Conservation (phyloP, 2,797 vertebrate genomes). For the Pristis pectinata region DNA sequence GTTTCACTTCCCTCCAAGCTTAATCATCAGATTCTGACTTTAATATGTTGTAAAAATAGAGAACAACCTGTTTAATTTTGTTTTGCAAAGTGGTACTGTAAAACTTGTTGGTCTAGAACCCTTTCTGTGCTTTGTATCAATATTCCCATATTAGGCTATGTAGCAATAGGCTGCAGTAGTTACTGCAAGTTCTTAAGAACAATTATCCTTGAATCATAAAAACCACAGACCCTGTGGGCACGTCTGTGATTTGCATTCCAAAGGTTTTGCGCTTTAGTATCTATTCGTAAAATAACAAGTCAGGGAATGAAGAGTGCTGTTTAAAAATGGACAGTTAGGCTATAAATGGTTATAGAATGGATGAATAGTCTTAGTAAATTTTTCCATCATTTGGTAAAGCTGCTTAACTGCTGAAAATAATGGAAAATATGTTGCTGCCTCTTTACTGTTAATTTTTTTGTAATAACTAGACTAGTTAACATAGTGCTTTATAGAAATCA, state of each 20-base stretch:
- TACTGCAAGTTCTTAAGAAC: slow-evolving; percentile 49
- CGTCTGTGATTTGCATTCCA: slow-evolving; percentile 64
- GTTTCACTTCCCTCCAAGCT: neutral
- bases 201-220: slow-evolving; percentile 47
- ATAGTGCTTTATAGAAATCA: neutral
- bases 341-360: slow-evolving; percentile 16
- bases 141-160: slow-evolving; percentile 74
- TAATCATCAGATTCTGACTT: neutral
- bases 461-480: neutral
- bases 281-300: slow-evolving; percentile 44
- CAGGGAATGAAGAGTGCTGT: neutral
- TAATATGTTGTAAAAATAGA: neutral
- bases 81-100: neutral
- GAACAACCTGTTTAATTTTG: neutral
- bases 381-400: neutral
- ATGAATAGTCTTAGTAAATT: slow-evolving; percentile 11
- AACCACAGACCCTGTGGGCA: slow-evolving; percentile 60
- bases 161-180: slow-evolving; percentile 49
- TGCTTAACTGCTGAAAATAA: neutral
- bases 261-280: slow-evolving; percentile 47
- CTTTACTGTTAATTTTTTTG: neutral
- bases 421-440: neutral
- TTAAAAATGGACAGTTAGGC: slow-evolving; percentile 14
- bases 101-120: neutral
- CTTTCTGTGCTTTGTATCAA: slow-evolving; percentile 45